Evolutionary conservation across 2,888 invertebrate genomes (phyloP).

Genomic region (Agelastica alni): DNA sequence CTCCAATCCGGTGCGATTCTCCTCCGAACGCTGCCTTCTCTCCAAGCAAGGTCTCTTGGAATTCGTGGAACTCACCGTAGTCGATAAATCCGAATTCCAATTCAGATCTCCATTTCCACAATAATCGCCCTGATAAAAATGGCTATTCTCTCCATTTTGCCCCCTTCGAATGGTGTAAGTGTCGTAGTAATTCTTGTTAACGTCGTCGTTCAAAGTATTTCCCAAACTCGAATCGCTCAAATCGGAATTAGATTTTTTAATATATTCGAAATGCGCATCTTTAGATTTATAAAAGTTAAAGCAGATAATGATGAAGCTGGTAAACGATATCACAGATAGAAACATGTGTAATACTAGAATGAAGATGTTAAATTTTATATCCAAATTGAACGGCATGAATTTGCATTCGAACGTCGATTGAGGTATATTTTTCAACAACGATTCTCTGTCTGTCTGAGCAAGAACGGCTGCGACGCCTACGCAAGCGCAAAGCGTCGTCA

Average conservation of each 20-base stretch:
- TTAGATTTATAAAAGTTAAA: slow-evolving; percentile 46
- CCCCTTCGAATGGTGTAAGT: slow-evolving; percentile 49
- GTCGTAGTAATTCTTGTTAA: slow-evolving; percentile 48
- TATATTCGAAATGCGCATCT: slow-evolving; percentile 49
- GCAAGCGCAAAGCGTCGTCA: slow-evolving; percentile 59
- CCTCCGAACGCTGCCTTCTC: slow-evolving; percentile 44
- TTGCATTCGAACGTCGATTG: slow-evolving; percentile 47
- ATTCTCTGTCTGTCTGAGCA: slow-evolving; percentile 47
- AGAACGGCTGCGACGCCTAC: slow-evolving; percentile 61
- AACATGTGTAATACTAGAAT: slow-evolving; percentile 60
- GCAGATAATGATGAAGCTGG: slow-evolving; percentile 55
- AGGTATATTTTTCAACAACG: slow-evolving; percentile 14
- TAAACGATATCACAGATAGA: slow-evolving; percentile 57
- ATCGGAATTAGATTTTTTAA: slow-evolving; percentile 55
- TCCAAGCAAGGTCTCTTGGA: slow-evolving; percentile 58
- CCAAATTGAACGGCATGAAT: slow-evolving; percentile 58
- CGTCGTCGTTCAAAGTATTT: slow-evolving; percentile 40
- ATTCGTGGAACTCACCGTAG: slow-evolving; percentile 62
- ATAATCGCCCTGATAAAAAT: slow-evolving; percentile 35
- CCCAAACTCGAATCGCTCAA: slow-evolving; percentile 52
- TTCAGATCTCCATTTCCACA: slow-evolving; percentile 36
- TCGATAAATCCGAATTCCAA: slow-evolving; percentile 50
- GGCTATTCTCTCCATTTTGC: slow-evolving; percentile 32
- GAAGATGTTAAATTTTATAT: slow-evolving; percentile 59
- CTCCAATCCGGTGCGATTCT: slow-evolving; percentile 55